phyloP scores from a whole-genome alignment of 2,113 vertebrate genomes.

The Mastomys coucha region DNA sequence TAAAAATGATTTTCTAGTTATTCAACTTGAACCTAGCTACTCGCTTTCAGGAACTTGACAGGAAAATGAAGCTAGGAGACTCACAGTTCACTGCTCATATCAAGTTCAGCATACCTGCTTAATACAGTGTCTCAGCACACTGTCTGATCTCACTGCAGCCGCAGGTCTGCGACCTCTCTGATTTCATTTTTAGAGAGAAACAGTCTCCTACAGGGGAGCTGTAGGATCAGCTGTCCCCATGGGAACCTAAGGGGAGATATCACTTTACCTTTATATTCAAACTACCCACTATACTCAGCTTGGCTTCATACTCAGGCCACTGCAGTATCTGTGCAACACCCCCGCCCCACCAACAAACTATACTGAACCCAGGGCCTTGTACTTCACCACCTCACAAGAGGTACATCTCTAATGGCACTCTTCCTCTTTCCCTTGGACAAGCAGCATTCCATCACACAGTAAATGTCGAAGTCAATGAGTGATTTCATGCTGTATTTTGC shows the following conservation, averaged over 20 bases:
- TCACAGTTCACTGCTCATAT: background rate
- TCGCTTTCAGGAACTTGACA: background rate
- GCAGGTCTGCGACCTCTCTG: background rate
- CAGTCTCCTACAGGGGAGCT: background rate
- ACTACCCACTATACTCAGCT: background rate
- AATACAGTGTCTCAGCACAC: background rate
- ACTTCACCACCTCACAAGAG: background rate
- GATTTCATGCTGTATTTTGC: background rate
- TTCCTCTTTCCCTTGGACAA: background rate
- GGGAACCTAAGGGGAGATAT: background rate
- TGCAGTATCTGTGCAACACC: background rate
- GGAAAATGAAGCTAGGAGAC: background rate
- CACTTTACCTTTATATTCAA: background rate
- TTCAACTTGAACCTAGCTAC: background rate
- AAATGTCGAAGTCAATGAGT: background rate
- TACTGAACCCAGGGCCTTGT: background rate
- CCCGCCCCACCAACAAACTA: fast-evolving
- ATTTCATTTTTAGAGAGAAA: background rate
- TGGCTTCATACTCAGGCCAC: background rate
- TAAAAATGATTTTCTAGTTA: background rate
- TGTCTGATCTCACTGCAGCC: background rate
- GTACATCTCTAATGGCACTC: background rate
- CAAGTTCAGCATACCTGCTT: background rate
- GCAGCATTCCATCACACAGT: background rate
- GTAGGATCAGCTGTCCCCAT: background rate